A percentile compares a stretch with the other conserved stretches of the same genome.
Evolutionary conservation across 92 coral and sea anemone species (phyloP).

Genomic region (Bergia sp.): DNA sequence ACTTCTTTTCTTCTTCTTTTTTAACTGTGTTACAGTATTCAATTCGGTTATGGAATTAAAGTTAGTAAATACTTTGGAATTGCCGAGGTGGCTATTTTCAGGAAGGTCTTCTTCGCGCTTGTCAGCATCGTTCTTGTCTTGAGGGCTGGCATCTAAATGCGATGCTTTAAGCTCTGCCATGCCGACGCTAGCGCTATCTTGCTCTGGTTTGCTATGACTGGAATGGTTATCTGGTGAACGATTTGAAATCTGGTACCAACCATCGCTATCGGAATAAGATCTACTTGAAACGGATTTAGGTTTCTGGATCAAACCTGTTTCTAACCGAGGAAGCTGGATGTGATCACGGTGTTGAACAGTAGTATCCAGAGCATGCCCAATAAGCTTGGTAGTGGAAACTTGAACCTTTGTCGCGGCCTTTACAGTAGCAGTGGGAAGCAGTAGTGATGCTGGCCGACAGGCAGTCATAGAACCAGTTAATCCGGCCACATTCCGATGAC

Average conservation of each 20-base stretch:
- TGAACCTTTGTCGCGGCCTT: neutral
- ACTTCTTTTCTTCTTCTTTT: constrained; percentile 14
- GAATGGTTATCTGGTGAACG: neutral
- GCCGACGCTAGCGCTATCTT: neutral
- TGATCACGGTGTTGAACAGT: constrained; percentile 5
- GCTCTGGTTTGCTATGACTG: neutral
- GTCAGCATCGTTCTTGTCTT: neutral
- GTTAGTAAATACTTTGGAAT: neutral
- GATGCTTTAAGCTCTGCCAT: neutral
- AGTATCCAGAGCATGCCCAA: neutral
- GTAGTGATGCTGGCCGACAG: neutral
- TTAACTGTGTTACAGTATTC: neutral
- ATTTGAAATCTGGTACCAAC: neutral
- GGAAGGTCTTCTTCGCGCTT: neutral
- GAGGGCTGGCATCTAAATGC: neutral
- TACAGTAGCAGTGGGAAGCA: neutral
- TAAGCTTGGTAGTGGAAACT: neutral
- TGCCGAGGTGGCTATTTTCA: neutral
- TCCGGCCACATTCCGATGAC: neutral
- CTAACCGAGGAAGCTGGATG: neutral
- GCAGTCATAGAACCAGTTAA: neutral
- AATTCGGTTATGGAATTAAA: neutral
- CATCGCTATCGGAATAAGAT: constrained; percentile 9
- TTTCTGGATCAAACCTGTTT: neutral
- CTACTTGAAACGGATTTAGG: neutral